Evolutionary conservation across 2,888 invertebrate genomes (phyloP), one percentile per base, ranked within the genome.

Genomic region (Achlya flavicornis): DNA sequence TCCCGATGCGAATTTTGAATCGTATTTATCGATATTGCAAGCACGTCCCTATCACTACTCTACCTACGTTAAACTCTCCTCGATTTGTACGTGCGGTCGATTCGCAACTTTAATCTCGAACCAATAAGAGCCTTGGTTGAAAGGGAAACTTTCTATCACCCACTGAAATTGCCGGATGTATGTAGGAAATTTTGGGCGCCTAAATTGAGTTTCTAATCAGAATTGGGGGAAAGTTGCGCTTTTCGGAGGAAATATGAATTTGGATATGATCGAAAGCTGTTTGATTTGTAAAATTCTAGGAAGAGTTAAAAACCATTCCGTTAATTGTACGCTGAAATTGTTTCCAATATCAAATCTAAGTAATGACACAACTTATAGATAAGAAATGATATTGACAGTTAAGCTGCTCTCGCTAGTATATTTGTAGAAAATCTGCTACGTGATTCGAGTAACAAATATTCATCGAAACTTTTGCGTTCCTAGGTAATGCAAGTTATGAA

Each of bases 41-140:
- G 78, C 88, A 87, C 86, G 87, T 86, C 74, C 76, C 41, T 84
- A 80, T 78, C 85, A 84, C 85, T 86, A 84, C 64, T 65, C 70
- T 70, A 71, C 79, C 79, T 78, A 80, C 77, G 73, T 66, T 46
- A n/a, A 58, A 70, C 69, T 63, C 71, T 69, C 64, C 66, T 66
- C 57, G 66, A 19, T 57, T 19, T 57, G 57, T 2, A 32, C 16
- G 62, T 57, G 35, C 64, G 71, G 63, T 67, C 65, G 59, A 74
- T 72, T 77, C 67, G 67, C 41, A 61, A 69, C 70, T 65, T 38
- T 73, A 73, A 58, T 1, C 0, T 4, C 41, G 14, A 10, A 0
- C 0, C 0, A 11, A 69, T 67, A 75, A 68, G 66, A 62, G 60
- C 64, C 64, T 67, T 67, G 71, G 66, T 71, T 43, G 48, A 61